These are phyloP conservation scores for Pomacea maculata DNA, from an alignment of 1,140 invertebrate genomes.

Conservation along the genomic window DNA sequence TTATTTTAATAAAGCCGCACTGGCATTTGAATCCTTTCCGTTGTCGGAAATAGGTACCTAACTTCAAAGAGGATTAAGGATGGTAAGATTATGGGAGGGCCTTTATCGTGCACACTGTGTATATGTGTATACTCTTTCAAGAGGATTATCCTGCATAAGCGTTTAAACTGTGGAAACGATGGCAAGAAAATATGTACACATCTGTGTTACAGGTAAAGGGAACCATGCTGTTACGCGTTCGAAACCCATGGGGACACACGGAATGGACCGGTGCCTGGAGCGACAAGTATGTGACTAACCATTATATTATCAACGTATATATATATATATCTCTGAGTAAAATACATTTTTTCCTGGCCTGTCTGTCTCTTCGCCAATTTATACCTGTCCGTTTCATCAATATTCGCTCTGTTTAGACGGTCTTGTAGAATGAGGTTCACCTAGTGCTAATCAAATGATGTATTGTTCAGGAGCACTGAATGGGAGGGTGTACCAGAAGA, in stretches of 20 bases:
- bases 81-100: too few relatives aligned
- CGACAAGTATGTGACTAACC: constrained; percentile 65
- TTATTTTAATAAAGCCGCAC: too few relatives aligned
- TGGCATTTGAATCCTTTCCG: too few relatives aligned
- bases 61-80: background rate
- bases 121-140: too few relatives aligned
- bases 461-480: constrained; percentile 40
- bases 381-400: background rate
- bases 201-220: constrained; percentile 15
- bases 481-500: constrained; percentile 28
- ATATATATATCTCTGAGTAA: background rate
- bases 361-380: background rate
- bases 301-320: background rate
- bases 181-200: too few relatives aligned
- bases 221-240: constrained; percentile 61
- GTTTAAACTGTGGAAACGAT: too few relatives aligned
- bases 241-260: constrained; percentile 72
- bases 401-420: background rate
- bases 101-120: too few relatives aligned
- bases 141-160: too few relatives aligned
- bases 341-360: background rate
- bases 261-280: constrained; percentile 74
- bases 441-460: background rate
- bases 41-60: background rate
- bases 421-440: background rate